Conservation (phyloP, 2,888 invertebrate genomes). For the Cylindroiulus punctatus region DNA sequence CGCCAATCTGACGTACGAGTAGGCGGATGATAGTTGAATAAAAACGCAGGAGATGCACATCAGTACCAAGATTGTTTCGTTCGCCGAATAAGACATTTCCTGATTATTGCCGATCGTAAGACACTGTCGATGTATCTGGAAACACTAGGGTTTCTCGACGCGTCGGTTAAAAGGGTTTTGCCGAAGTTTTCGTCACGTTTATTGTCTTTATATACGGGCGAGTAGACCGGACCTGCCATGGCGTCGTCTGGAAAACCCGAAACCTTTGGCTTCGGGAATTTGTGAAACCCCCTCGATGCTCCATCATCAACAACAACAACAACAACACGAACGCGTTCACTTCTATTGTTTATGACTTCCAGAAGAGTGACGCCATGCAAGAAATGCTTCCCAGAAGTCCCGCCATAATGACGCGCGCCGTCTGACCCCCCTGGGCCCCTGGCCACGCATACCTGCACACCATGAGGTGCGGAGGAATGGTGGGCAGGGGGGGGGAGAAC, state of each 20-base stretch:
- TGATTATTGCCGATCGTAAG: too few species aligned
- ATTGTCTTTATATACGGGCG: background rate
- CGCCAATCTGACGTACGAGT: slow-evolving; percentile 49
- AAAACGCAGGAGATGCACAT: background rate
- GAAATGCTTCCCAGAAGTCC: slow-evolving; percentile 7
- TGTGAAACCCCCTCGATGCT: background rate
- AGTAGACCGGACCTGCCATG: background rate
- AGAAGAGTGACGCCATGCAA: slow-evolving; percentile 16
- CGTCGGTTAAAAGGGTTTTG: background rate
- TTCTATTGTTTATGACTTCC: background rate
- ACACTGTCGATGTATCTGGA: background rate
- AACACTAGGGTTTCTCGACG: background rate
- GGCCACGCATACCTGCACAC: too few species aligned
- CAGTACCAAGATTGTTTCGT: background rate
- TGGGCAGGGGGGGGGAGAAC: background rate
- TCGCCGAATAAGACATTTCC: background rate
- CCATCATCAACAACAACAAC: background rate
- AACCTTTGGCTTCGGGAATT: background rate
- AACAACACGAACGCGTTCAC: background rate
- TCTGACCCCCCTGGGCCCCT: background rate
- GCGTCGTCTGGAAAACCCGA: background rate
- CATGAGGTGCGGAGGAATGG: too few species aligned
- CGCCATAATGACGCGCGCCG: background rate
- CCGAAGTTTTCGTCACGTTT: background rate
- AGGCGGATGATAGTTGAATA: background rate